A percentile compares a stretch with the other conserved stretches of the same genome.
phyloP scores from a whole-genome alignment of 2,113 vertebrate species.

The Istiophorus platypterus region DNA sequence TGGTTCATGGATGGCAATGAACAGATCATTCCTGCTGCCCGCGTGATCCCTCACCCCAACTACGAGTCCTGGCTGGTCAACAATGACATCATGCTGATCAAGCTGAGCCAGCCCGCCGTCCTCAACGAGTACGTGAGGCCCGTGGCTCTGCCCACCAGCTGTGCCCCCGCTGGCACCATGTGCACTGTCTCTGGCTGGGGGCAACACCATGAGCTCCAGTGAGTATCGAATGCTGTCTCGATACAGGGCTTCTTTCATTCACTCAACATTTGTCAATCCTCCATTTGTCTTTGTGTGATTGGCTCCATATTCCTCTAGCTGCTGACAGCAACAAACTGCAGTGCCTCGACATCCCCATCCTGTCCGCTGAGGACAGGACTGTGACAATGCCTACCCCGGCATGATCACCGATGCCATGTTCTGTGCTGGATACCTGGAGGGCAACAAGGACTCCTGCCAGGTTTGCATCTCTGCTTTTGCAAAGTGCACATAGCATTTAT shows the following conservation, averaged over 20 bases:
- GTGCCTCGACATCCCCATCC: conserved; percentile 86
- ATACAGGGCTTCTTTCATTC: neutral
- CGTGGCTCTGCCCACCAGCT: conserved; percentile 71
- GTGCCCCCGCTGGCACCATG: conserved; percentile 73
- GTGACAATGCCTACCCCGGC: conserved; percentile 83
- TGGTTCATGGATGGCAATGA: conserved; percentile 61
- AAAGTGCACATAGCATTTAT: neutral
- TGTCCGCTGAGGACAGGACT: conserved; percentile 80
- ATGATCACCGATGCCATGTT: conserved; percentile 87
- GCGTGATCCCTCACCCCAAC: conserved; percentile 68
- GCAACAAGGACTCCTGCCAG: conserved; percentile 90
- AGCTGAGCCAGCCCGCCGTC: conserved; percentile 48
- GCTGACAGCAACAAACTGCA: conserved; percentile 77
- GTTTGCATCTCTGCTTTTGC: conserved; percentile 58
- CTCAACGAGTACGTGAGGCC: conserved; percentile 71
- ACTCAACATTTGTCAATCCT: neutral
- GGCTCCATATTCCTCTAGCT: conserved; percentile 29
- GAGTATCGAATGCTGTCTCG: conserved; percentile 12
- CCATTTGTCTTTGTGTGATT: neutral
- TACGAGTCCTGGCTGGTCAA: conserved; percentile 72
- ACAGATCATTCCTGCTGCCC: conserved; percentile 50
- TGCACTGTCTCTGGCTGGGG: conserved; percentile 86
- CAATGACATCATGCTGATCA: conserved; percentile 87
- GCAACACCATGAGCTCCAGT: conserved; percentile 81
- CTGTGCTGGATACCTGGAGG: conserved; percentile 87